Percentiles rank a stretch among this genome's conserved stretches.
These are phyloP conservation scores for Cirrhinus molitorella DNA, from an alignment of 2,797 vertebrate species.

Conservation along the genomic window DNA sequence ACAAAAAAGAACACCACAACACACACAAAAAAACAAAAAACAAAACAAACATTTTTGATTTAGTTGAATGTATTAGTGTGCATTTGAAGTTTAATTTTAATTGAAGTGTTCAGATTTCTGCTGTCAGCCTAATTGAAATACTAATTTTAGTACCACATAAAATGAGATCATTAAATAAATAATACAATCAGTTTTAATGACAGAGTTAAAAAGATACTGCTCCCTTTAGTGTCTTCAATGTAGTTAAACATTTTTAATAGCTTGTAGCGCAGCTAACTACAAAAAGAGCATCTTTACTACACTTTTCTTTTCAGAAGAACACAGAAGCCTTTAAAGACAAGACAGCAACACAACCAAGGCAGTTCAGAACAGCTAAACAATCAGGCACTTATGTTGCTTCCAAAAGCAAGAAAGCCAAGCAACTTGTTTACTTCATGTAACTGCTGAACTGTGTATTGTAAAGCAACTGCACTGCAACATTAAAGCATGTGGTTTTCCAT, in stretches of 20 bases:
- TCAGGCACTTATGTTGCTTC: not conserved
- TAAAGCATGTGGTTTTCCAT: not conserved
- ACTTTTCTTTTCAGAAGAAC: not conserved
- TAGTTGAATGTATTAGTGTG: not conserved
- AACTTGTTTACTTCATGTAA: not conserved
- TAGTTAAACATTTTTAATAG: not conserved
- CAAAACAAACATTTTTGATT: not conserved
- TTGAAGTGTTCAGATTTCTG: not conserved
- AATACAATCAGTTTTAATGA: not conserved
- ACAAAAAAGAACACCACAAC: not conserved
- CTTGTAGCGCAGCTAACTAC: not conserved
- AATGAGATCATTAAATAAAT: not conserved
- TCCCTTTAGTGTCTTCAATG: not conserved
- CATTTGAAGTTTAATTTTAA: not conserved
- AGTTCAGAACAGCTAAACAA: not conserved
- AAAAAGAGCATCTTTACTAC: not conserved
- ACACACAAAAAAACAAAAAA: not conserved
- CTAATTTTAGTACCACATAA: not conserved
- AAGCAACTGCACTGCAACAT: slow-evolving; percentile 7
- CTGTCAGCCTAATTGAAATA: not conserved
- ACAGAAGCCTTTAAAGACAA: not conserved
- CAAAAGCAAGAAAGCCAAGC: not conserved
- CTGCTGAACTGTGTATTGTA: not conserved
- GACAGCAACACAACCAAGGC: not conserved
- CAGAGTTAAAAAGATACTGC: not conserved